Base-by-base conservation (phyloP, 2,888 invertebrate genomes). In the Polydrusus tereticollis region DNA sequence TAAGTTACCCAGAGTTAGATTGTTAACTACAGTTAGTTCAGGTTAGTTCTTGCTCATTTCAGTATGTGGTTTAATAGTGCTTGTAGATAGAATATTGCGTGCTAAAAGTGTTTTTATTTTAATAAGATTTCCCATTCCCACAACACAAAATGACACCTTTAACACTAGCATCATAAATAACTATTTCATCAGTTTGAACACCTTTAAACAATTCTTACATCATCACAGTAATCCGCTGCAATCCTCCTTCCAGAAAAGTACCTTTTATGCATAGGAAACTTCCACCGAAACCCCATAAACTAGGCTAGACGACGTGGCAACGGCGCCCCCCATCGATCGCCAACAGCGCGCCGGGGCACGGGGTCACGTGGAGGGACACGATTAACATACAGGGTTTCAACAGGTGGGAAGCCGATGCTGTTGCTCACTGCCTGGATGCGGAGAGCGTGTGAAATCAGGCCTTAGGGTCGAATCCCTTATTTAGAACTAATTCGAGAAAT, bases 351-450 rank as follows among this genome's bases (percentile, higher is more conserved):
- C 33, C 36, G 70, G 65, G 70, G 65, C 70, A 70, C 65, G 50
- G 47, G 65, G 70, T 70, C 70, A 70, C 70, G 65, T 70, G 70
- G 64, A 45, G 65, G 50, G 52, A 26, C 69, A 70, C 70, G 70
- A 70, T 70, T 70, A 64, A 36, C 69, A 69, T 69, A 69, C 69
- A 45, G 69, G 69, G 69, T 47, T 29, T 63, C 63, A 63, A 69
- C 63, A 63, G 63, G 69, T 63, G 63, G 69, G 14, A 55, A 29
- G 47, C 36, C 47, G 69, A 55, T 41, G 69, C 69, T 69, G 69
- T 69, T 69, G 69, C 69, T 69, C 63, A 45, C 41, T 60, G 60
- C 43, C 60, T 41, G 52, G 52, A 55, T 55, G 52, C 52, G 52
- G 52, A 55, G 52, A 55, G 29, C 14, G 52, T 55, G 52, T 55